phyloP scores from a whole-genome alignment of 2,888 invertebrate genomes.

The Drosophila ezoana region DNA sequence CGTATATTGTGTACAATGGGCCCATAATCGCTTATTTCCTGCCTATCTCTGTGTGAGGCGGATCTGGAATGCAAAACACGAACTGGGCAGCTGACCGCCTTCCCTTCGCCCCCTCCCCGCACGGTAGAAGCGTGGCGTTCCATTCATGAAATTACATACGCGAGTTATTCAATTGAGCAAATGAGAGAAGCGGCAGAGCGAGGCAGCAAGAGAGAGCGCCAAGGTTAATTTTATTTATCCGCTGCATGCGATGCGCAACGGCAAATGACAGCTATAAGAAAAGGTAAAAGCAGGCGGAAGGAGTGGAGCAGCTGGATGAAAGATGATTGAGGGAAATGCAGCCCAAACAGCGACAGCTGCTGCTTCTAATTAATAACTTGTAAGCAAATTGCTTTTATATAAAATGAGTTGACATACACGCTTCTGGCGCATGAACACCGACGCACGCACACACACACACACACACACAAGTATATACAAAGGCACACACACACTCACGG shows the following conservation, averaged over 20 bases:
- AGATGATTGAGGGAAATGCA: slow-evolving; percentile 26
- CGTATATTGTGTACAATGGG: slow-evolving; percentile 50
- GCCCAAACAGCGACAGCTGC: slow-evolving; percentile 27
- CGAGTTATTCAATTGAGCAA: slow-evolving; percentile 44
- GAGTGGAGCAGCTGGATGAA: slow-evolving; percentile 29
- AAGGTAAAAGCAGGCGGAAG: slow-evolving; percentile 36
- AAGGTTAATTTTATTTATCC: slow-evolving; percentile 75
- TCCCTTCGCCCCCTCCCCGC: neutral
- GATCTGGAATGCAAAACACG: slow-evolving; percentile 61
- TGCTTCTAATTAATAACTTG: slow-evolving; percentile 33
- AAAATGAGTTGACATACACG: slow-evolving; percentile 31
- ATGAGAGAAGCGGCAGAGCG: neutral
- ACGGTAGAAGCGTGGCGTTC: slow-evolving; percentile 23
- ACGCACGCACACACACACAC: slow-evolving; percentile 18
- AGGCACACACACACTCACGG: neutral
- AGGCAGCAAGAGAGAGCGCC: slow-evolving; percentile 26
- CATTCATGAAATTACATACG: slow-evolving; percentile 63
- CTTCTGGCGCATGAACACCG: slow-evolving; percentile 40
- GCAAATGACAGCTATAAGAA: slow-evolving; percentile 27
- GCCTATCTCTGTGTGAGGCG: slow-evolving; percentile 40
- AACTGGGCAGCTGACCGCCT: slow-evolving; percentile 42
- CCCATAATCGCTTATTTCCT: slow-evolving; percentile 65
- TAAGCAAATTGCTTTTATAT: slow-evolving; percentile 8
- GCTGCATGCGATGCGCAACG: slow-evolving; percentile 44
- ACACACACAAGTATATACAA: neutral